phyloP scores from a whole-genome alignment of 1,140 invertebrate genomes.

The Pachypsylla venusta region DNA sequence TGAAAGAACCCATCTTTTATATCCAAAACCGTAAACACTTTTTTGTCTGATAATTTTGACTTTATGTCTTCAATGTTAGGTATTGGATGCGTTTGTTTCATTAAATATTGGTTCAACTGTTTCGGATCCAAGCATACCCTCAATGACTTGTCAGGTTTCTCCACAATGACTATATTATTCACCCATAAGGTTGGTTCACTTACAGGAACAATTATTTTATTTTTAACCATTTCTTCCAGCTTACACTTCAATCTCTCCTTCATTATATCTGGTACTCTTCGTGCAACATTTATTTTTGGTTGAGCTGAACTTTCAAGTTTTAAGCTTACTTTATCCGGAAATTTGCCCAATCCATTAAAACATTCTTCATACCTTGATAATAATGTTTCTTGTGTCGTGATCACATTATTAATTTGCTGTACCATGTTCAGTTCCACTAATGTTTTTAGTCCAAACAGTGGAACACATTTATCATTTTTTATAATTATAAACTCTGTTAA shows the following conservation, averaged over 20 bases:
- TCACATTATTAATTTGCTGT: too few relatives aligned
- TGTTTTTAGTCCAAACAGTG: too few relatives aligned
- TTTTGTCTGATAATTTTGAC: conserved; percentile 10
- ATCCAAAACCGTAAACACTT: conserved; percentile 16
- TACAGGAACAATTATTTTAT: background rate
- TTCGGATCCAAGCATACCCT: conserved; percentile 29
- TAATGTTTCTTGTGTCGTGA: too few relatives aligned
- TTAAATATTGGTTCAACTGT: too few relatives aligned
- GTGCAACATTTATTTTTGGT: background rate
- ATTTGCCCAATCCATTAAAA: conserved; percentile 8
- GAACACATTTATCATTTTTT: too few relatives aligned
- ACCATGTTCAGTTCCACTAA: too few relatives aligned
- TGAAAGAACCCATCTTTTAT: conserved; percentile 20
- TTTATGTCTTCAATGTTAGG: conserved; percentile 14
- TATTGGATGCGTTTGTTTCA: conserved; percentile 13
- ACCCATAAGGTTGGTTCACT: conserved; percentile 24
- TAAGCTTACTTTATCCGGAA: background rate
- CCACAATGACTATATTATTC: conserved; percentile 26
- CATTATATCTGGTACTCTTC: background rate
- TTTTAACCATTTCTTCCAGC: too few relatives aligned
- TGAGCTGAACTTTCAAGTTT: background rate
- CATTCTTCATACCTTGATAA: too few relatives aligned
- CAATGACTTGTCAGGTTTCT: conserved; percentile 25
- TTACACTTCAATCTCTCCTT: conserved; percentile 7
- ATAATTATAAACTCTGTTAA: too few relatives aligned